Evolutionary conservation across 2,888 invertebrate genomes (phyloP).

Genomic region (Lathronympha strigana): DNA sequence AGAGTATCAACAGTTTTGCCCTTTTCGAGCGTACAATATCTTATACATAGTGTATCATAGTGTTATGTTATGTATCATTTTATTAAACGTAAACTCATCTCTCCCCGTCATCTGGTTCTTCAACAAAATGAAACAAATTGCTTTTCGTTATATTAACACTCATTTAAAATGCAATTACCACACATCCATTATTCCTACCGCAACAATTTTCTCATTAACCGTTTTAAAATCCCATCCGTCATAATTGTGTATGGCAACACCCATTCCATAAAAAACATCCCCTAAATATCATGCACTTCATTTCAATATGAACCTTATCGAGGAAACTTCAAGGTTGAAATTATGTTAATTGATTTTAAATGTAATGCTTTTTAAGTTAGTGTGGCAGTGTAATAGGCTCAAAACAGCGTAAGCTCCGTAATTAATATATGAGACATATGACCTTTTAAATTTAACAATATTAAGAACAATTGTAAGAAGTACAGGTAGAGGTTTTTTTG

Average conservation of each 20-base stretch:
- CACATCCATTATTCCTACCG: constrained; percentile 20
- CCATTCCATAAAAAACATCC: constrained; percentile 10
- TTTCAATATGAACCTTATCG: background rate
- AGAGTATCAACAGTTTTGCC: too few species aligned
- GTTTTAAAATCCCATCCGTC: constrained; percentile 47
- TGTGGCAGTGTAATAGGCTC: too few species aligned
- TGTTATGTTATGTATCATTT: too few species aligned
- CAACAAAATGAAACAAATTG: background rate
- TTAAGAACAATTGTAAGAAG: constrained; percentile 49
- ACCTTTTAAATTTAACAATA: constrained; percentile 40
- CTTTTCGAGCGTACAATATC: too few species aligned
- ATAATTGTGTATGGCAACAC: constrained; percentile 46
- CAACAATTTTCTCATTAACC: constrained; percentile 40
- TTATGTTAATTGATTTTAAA: background rate
- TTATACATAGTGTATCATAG: too few species aligned
- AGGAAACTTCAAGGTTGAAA: background rate
- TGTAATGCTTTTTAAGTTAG: constrained; percentile 3
- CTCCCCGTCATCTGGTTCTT: background rate
- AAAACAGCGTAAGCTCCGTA: background rate
- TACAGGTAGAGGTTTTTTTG: constrained; percentile 45
- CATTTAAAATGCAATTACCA: constrained; percentile 34
- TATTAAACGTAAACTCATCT: too few species aligned
- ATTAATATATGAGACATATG: background rate
- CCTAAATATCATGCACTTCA: background rate
- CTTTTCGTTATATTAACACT: background rate